Evolutionary conservation across 2,113 vertebrate species (phyloP), one percentile per base, ranked within the genome.

Genomic region (Perca flavescens): DNA sequence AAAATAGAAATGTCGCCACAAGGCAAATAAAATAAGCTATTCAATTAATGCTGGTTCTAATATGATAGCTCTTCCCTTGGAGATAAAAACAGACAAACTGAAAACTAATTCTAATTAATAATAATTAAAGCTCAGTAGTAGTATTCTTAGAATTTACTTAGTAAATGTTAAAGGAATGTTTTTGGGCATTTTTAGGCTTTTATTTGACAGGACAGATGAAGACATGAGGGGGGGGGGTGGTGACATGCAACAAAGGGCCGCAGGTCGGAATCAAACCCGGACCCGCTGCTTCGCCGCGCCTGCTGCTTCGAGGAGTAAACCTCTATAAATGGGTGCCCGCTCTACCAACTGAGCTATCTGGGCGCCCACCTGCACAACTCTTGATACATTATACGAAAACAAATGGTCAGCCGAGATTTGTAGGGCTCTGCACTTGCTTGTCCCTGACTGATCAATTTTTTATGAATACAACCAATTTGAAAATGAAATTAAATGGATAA

Each of bases 391-490:
- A 14, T 46, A 9, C 34, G 1, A 5, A 34, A 22, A 65, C 14
- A 43, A 40, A 40, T 40, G 17, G 36, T 66, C 16, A 61, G 46
- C 11, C 7, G 60, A 40, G 17, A 11, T 9, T 74, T 60, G 1
- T 5, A n/a, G 28, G 19, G 3, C 53, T 16, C 31, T 60, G 14
- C 46, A 19, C 31, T 52, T 36, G 4, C 31, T 43, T 28, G 21
- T 62, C n/a, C 58, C 21, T 28, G 13, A 40, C 16, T 65, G 31
- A 53, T 60, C 19, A 15, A 22, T 34, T 43, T 43, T 69, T 22
- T n/a, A 17, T 28, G 9, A 77, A 70, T 50, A n/a, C 17, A 70
- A 25, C 21, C 11, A 43, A 65, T 83, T 57, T 56, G 3, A 49
- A 70, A 49, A 62, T 28, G 6, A 58, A 56, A 83, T 31, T 2